A percentile compares a stretch with the other conserved stretches of the same genome.
These are phyloP conservation scores for Empidonax traillii DNA, from an alignment of 2,113 vertebrate species.

Conservation along the genomic window DNA sequence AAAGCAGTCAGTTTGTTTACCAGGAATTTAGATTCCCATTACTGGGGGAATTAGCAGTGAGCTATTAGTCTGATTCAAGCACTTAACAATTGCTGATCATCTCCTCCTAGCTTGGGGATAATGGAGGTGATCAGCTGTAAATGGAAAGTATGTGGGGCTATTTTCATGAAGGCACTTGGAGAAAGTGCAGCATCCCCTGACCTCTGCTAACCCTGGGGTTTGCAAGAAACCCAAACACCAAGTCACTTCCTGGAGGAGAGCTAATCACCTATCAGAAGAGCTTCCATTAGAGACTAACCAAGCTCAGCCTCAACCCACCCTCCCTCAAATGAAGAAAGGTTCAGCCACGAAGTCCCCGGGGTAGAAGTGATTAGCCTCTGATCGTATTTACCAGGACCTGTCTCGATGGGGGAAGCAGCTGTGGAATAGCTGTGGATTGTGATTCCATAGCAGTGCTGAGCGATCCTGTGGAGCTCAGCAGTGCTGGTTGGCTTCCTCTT, in stretches of 20 bases:
- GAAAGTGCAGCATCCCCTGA: conserved; percentile 44
- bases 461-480: background rate
- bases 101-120: conserved; percentile 73
- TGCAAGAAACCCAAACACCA: conserved; percentile 51
- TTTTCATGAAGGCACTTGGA: conserved; percentile 51
- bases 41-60: conserved; percentile 76
- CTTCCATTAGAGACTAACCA: conserved; percentile 59
- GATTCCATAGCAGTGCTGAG: background rate
- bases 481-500: background rate
- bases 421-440: background rate
- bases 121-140: conserved; percentile 77
- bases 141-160: conserved; percentile 64
- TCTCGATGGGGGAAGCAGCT: background rate
- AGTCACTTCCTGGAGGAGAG: conserved; percentile 60
- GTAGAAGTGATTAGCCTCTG: background rate
- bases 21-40: conserved; percentile 81
- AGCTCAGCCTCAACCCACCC: background rate
- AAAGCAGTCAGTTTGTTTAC: conserved; percentile 80
- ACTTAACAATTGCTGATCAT: conserved; percentile 80
- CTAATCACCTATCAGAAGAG: conserved; percentile 34
- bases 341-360: conserved; percentile 23
- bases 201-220: conserved; percentile 54
- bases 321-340: background rate
- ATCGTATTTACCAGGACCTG: background rate
- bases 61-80: conserved; percentile 83